Percentiles rank a stretch among this genome's conserved stretches.
Evolutionary conservation across 2,113 vertebrate genomes (phyloP).

Genomic region (Myotis lucifugus): DNA sequence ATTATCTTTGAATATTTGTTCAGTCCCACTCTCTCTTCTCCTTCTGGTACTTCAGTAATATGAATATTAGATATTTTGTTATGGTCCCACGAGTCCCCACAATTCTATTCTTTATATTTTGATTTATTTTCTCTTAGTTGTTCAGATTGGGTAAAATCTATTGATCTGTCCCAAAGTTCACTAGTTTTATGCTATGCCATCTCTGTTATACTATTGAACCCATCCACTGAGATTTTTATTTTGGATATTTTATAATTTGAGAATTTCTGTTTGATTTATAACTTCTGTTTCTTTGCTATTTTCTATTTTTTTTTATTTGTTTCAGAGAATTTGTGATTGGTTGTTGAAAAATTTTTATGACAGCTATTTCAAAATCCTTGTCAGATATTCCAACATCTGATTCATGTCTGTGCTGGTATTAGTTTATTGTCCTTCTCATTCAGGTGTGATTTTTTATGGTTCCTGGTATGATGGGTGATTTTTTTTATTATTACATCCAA

Average conservation of each 20-base stretch:
- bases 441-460: slow-evolving; percentile 25
- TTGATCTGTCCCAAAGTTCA: not conserved
- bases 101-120: slow-evolving; percentile 23
- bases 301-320: slow-evolving; percentile 26
- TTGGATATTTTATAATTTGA: slow-evolving; percentile 32
- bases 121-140: slow-evolving; percentile 24
- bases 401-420: not conserved
- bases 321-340: not conserved
- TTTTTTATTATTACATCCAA: not conserved
- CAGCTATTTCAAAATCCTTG: not conserved
- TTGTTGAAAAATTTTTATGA: not conserved
- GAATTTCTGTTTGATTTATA: slow-evolving; percentile 25
- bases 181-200: not conserved
- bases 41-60: not conserved
- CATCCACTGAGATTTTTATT: not conserved
- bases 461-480: slow-evolving; percentile 15
- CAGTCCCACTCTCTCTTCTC: not conserved
- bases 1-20: slow-evolving; percentile 27
- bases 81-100: not conserved
- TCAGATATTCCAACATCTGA: not conserved
- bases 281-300: not conserved
- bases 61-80: not conserved
- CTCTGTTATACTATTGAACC: not conserved
- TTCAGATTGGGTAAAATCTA: not conserved
- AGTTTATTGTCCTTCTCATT: slow-evolving; percentile 35